Evolutionary conservation across 2,113 vertebrate species (phyloP).

Genomic region (Salminus brasiliensis): DNA sequence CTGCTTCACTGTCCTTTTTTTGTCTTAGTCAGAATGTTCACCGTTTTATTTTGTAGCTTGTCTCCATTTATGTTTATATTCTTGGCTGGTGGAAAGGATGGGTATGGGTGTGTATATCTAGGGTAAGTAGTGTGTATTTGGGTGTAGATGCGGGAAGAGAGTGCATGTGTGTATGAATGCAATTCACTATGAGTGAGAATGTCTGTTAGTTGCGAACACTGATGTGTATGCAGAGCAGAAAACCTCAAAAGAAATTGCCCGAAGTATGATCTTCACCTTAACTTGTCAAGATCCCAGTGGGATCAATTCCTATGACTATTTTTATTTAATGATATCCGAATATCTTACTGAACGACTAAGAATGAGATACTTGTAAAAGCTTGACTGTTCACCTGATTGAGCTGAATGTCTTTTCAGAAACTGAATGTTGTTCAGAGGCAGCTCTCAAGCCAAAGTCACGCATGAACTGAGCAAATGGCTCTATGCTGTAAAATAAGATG

Average conservation of each 20-base stretch:
- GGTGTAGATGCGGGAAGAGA: conserved; percentile 14
- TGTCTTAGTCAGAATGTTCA: conserved; percentile 26
- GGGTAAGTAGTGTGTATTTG: conserved; percentile 7
- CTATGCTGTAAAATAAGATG: conserved; percentile 59
- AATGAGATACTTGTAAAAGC: neutral
- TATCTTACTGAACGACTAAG: neutral
- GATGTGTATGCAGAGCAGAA: neutral
- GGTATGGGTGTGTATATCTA: conserved; percentile 12
- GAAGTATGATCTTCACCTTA: neutral
- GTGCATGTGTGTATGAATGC: conserved; percentile 15
- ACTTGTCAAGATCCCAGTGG: neutral
- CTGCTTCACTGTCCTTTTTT: neutral
- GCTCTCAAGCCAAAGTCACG: conserved; percentile 53
- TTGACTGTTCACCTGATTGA: conserved; percentile 1
- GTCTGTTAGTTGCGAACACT: conserved; percentile 20
- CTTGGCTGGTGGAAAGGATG: conserved; percentile 12
- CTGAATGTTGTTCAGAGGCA: conserved; percentile 59
- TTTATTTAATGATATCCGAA: neutral
- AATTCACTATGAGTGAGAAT: conserved; percentile 29
- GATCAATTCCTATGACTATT: conserved; percentile 10
- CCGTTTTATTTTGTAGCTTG: conserved; percentile 37
- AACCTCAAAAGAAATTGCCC: neutral
- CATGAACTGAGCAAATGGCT: conserved; percentile 42
- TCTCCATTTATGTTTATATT: conserved; percentile 30
- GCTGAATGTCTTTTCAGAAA: conserved; percentile 62